Percentiles rank a stretch among this genome's conserved stretches.
Conservation (phyloP, 2,797 vertebrate species). For the Phoeniculus purpureus region DNA sequence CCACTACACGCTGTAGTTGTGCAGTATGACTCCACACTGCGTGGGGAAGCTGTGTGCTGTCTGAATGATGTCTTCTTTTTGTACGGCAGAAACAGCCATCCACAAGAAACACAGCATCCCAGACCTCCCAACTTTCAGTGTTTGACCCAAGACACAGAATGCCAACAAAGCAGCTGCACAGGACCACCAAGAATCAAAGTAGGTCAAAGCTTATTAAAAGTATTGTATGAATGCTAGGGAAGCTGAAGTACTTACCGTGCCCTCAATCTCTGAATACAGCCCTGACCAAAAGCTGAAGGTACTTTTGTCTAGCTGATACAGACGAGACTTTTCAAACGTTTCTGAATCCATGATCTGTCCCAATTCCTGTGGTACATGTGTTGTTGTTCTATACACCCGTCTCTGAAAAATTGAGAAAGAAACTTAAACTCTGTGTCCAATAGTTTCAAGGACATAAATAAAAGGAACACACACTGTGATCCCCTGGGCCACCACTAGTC, state of each 20-base stretch:
- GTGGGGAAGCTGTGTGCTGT: not conserved
- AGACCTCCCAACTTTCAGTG: not conserved
- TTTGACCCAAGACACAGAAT: rapidly evolving
- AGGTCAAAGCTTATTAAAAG: not conserved
- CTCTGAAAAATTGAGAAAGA: conserved; percentile 81
- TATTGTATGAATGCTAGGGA: not conserved
- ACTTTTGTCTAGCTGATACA: conserved; percentile 98
- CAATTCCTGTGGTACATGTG: conserved; percentile 89
- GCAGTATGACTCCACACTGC: not conserved
- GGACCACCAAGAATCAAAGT: not conserved
- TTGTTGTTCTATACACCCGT: conserved; percentile 88
- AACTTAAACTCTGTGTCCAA: not conserved
- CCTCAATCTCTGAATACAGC: conserved; percentile 94
- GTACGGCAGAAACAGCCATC: not conserved
- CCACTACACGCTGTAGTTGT: not conserved
- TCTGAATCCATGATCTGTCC: conserved; percentile 96
- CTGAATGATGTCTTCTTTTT: not conserved
- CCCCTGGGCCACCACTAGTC: not conserved
- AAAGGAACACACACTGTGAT: not conserved
- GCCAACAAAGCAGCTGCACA: not conserved
- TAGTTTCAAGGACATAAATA: not conserved
- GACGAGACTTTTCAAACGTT: conserved; percentile 96
- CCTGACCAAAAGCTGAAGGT: conserved; percentile 99
- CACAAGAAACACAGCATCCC: not conserved
- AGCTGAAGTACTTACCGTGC: conserved; percentile 87